Percentiles rank a stretch among this genome's conserved stretches.
phyloP scores from a whole-genome alignment of 2,888 invertebrate species.

The Stomorhina lunata region DNA sequence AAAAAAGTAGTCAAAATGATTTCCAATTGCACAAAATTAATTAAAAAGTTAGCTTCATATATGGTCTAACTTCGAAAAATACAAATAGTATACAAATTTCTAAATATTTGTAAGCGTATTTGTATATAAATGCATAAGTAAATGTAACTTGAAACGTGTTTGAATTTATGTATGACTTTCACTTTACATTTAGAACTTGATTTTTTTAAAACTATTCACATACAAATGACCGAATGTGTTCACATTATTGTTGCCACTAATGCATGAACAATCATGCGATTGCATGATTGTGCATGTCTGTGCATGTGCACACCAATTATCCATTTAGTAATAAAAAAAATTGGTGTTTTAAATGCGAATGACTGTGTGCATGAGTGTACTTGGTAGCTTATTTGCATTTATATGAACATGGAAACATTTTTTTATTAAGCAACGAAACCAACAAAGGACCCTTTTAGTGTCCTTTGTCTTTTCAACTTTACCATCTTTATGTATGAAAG shows the following conservation, averaged over 20 bases:
- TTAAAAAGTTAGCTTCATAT: no score
- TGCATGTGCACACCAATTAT: conserved; percentile 46
- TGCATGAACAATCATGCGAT: conserved; percentile 24
- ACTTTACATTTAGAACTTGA: not conserved
- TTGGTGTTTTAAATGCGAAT: not conserved
- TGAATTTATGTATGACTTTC: conserved; percentile 2
- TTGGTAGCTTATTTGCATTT: conserved; percentile 20
- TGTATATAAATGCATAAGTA: not conserved
- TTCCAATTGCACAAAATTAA: no score
- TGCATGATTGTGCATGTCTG: conserved; percentile 29
- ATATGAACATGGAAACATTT: not conserved
- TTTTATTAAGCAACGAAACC: not conserved
- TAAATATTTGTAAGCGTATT: no score
- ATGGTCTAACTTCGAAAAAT: no score
- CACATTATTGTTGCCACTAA: conserved; percentile 7
- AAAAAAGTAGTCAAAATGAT: no score
- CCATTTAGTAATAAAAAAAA: conserved; percentile 33
- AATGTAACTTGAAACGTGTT: not conserved
- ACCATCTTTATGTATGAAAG: not conserved
- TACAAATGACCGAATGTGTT: not conserved
- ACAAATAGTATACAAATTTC: no score
- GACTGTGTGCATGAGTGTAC: not conserved
- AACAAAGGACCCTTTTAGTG: not conserved
- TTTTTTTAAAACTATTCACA: not conserved
- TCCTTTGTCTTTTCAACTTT: conserved; percentile 1